phyloP scores from a whole-genome alignment of 2,113 vertebrate species.

The Dicerorhinus sumatrensis region DNA sequence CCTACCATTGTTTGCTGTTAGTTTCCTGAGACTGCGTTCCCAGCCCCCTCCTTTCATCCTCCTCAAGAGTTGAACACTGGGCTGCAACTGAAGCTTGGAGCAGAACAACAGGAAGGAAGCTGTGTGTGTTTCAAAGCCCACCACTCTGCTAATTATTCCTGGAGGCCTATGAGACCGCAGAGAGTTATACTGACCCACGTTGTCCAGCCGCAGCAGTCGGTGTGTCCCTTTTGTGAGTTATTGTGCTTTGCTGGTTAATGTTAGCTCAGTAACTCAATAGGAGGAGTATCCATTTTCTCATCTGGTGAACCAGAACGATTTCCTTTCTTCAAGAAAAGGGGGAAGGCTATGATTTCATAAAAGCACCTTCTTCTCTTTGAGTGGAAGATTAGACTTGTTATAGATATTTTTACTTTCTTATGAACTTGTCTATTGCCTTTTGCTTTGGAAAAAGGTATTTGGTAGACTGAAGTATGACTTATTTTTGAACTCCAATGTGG shows the following conservation, averaged over 20 bases:
- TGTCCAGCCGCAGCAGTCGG: neutral
- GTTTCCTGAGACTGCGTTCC: neutral
- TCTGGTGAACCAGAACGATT: neutral
- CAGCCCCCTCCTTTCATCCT: neutral
- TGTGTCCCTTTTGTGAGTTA: neutral
- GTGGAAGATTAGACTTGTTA: neutral
- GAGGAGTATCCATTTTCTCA: neutral
- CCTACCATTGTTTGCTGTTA: neutral
- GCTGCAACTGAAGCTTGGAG: neutral
- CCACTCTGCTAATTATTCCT: conserved; percentile 31
- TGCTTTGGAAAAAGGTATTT: neutral
- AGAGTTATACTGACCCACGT: neutral
- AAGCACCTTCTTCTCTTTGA: neutral
- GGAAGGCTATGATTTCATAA: neutral
- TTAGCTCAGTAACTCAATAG: neutral
- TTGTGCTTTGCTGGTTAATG: neutral
- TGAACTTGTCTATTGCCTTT: neutral
- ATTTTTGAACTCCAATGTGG: neutral
- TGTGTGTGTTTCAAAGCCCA: neutral
- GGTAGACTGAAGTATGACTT: neutral
- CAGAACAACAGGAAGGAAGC: conserved; percentile 46
- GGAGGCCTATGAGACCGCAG: neutral
- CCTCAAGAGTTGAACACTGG: neutral
- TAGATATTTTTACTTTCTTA: neutral
- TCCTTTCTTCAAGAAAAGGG: conserved; percentile 36